These are phyloP conservation scores for Anastrepha obliqua DNA, from an alignment of 1,140 invertebrate species.

Conservation along the genomic window DNA sequence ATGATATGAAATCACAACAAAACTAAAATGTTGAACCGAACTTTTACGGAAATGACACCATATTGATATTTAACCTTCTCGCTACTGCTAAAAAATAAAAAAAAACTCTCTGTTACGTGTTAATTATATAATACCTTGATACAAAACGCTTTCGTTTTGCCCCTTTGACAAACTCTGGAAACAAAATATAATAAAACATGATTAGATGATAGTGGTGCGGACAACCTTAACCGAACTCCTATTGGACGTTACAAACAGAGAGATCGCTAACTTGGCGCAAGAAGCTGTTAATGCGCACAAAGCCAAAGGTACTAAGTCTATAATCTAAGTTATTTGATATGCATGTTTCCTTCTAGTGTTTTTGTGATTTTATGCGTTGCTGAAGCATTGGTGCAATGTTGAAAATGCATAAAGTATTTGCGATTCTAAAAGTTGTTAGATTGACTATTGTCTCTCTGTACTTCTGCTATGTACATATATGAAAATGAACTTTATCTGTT, in stretches of 20 bases:
- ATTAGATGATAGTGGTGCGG: conserved; percentile 91
- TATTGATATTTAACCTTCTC: not conserved
- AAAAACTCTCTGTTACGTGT: conserved; percentile 8
- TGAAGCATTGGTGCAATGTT: conserved; percentile 27
- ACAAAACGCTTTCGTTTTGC: not conserved
- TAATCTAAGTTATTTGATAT: conserved; percentile 50
- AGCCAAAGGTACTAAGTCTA: conserved; percentile 70
- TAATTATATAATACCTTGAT: conserved; percentile 24
- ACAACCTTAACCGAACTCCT: conserved; percentile 92
- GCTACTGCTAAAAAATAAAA: not conserved
- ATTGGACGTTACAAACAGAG: conserved; percentile 92
- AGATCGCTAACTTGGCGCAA: conserved; percentile 87
- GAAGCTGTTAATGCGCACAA: conserved; percentile 76
- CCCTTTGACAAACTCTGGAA: conserved; percentile 6
- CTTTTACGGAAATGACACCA: conserved; percentile 22
- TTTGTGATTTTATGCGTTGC: conserved; percentile 42
- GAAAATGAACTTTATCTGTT: conserved; percentile 41
- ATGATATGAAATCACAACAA: conserved; percentile 3
- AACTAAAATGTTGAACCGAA: conserved; percentile 22
- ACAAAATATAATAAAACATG: conserved; percentile 24
- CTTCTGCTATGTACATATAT: not conserved
- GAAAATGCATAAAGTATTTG: conserved; percentile 28
- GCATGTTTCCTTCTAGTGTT: conserved; percentile 44
- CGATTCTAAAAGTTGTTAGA: not conserved
- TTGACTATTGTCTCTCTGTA: not conserved